Conservation (phyloP, 2,113 vertebrate species). For the Dasyurus viverrinus region DNA sequence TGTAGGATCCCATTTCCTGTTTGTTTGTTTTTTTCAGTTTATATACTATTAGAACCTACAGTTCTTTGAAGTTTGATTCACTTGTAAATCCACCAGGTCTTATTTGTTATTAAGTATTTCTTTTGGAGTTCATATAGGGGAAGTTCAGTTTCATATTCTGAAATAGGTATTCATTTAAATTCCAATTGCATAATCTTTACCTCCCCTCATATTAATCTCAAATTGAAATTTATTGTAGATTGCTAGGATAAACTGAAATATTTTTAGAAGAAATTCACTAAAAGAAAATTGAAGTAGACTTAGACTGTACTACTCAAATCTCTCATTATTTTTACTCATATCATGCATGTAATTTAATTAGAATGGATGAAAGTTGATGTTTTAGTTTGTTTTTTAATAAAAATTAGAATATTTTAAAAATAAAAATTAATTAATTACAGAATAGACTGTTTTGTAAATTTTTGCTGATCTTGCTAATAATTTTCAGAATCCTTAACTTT, state of each 20-base stretch:
- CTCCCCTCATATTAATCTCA: neutral
- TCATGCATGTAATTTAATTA: constrained; percentile 60
- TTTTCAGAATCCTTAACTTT: constrained; percentile 90
- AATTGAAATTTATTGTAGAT: neutral
- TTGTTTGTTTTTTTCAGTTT: neutral
- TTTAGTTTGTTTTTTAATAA: constrained; percentile 66
- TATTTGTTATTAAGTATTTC: neutral
- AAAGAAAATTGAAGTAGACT: neutral
- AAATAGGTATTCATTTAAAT: neutral
- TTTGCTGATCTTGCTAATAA: constrained; percentile 55
- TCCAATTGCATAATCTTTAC: neutral
- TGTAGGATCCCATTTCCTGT: neutral
- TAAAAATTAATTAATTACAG: constrained; percentile 66
- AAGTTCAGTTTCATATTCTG: neutral
- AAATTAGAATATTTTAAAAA: constrained; percentile 67
- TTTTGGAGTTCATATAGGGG: neutral
- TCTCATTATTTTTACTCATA: neutral
- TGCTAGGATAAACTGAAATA: neutral
- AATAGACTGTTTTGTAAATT: constrained; percentile 53
- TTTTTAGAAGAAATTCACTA: neutral
- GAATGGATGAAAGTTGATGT: constrained; percentile 55
- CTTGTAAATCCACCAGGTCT: neutral
- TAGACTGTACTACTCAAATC: neutral
- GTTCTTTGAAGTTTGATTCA: constrained; percentile 5
- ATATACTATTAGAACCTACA: neutral